A percentile compares a stretch with the other conserved stretches of the same genome.
Evolutionary conservation across 2,113 vertebrate genomes (phyloP).

Genomic region (Nesogale talazaci): DNA sequence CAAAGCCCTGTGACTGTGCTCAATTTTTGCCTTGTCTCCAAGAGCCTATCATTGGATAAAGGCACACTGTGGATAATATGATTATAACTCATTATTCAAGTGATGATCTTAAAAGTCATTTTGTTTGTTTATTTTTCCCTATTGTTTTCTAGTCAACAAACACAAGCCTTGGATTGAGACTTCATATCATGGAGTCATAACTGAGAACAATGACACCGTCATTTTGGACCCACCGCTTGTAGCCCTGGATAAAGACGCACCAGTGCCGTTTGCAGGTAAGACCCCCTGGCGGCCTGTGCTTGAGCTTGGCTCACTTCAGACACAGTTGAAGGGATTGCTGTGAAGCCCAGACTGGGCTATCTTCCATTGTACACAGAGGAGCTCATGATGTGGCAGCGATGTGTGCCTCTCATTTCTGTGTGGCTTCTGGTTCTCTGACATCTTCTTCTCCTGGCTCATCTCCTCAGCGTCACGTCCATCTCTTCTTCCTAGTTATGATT

Average conservation of each 20-base stretch:
- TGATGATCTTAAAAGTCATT: neutral
- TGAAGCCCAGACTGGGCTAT: neutral
- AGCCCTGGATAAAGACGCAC: slow-evolving; percentile 97
- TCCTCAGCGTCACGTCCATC: neutral
- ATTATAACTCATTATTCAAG: neutral
- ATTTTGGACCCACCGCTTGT: slow-evolving; percentile 97
- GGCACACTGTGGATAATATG: neutral
- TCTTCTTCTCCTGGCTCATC: neutral
- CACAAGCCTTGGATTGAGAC: slow-evolving; percentile 99
- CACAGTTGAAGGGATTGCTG: neutral
- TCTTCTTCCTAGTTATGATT: neutral
- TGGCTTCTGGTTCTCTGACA: neutral
- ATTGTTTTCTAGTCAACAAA: slow-evolving; percentile 93
- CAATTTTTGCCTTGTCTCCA: too few species aligned
- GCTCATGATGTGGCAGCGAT: neutral
- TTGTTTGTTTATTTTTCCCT: slow-evolving; percentile 8
- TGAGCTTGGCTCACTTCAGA: neutral
- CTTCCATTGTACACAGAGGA: neutral
- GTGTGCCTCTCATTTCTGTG: neutral
- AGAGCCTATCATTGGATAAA: neutral
- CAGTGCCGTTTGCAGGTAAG: slow-evolving; percentile 96
- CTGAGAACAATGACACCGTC: slow-evolving; percentile 96
- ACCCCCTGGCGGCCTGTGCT: neutral
- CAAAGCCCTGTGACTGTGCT: too few species aligned
- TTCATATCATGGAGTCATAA: slow-evolving; percentile 96